phyloP scores from a whole-genome alignment of 1,140 invertebrate genomes.

The Cydia fagiglandana region DNA sequence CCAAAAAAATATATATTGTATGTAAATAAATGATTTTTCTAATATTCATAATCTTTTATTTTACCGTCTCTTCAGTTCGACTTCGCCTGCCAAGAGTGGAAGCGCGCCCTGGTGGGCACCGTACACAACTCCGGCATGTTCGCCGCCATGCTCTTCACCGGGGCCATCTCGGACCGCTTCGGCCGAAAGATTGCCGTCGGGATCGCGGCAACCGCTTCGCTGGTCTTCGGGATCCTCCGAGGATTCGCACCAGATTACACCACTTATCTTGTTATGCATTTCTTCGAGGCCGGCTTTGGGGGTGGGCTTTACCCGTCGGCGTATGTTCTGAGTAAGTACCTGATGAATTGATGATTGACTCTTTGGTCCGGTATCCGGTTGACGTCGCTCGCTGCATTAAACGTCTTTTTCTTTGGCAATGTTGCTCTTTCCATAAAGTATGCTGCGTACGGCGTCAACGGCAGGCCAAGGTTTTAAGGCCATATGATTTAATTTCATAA shows the following conservation, averaged over 20 bases:
- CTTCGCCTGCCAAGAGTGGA: conserved; percentile 82
- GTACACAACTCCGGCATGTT: conserved; percentile 87
- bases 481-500: no score
- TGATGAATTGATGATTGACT: conserved; percentile 45
- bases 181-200: conserved; percentile 64
- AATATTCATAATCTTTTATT: neutral
- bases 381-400: no score
- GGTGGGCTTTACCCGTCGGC: conserved; percentile 80
- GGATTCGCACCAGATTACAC: conserved; percentile 80
- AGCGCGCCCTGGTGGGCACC: conserved; percentile 84
- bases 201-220: conserved; percentile 56
- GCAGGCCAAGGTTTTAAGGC: no score
- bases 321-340: conserved; percentile 79
- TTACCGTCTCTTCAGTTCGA: conserved; percentile 56
- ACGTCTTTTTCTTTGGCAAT: no score
- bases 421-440: no score
- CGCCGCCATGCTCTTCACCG: conserved; percentile 83
- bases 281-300: conserved; percentile 77
- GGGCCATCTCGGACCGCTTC: conserved; percentile 84
- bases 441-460: no score
- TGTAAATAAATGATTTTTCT: no score
- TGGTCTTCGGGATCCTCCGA: conserved; percentile 77
- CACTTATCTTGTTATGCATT: conserved; percentile 79
- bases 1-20: no score
- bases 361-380: no score